A percentile compares a stretch with the other conserved stretches of the same genome.
Conservation (phyloP, 2,797 vertebrate genomes). For the Erethizon dorsatum region DNA sequence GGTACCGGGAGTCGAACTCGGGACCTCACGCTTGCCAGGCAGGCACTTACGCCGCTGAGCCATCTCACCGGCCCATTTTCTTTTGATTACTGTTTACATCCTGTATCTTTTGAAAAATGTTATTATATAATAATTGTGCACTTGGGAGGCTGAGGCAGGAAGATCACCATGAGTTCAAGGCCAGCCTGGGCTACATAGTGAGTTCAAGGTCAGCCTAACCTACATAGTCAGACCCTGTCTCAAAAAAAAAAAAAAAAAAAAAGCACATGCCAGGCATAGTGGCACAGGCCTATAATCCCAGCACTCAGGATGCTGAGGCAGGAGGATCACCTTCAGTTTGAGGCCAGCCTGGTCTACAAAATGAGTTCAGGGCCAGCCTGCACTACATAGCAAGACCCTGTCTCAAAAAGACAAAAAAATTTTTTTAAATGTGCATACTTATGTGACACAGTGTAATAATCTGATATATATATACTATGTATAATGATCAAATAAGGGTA, state of each 20-base stretch:
- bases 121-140: constrained; percentile 12
- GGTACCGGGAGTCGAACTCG: no score
- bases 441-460: not conserved
- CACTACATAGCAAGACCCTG: not conserved
- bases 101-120: constrained; percentile 10
- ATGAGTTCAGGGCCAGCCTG: not conserved
- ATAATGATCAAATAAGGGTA: constrained; percentile 28
- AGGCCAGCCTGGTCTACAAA: not conserved
- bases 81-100: constrained; percentile 50
- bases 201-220: no score
- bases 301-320: not conserved
- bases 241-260: no score
- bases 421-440: not conserved
- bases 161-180: no score
- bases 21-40: no score
- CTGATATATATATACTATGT: not conserved
- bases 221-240: no score
- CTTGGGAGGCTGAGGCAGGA: no score
- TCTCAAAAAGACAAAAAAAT: not conserved
- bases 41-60: no score
- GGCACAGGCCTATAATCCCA: not conserved
- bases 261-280: not conserved
- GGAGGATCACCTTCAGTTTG: not conserved
- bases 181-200: no score
- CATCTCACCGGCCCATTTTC: not conserved